phyloP scores from a whole-genome alignment of 1,140 invertebrate species.

The Pantala flavescens region DNA sequence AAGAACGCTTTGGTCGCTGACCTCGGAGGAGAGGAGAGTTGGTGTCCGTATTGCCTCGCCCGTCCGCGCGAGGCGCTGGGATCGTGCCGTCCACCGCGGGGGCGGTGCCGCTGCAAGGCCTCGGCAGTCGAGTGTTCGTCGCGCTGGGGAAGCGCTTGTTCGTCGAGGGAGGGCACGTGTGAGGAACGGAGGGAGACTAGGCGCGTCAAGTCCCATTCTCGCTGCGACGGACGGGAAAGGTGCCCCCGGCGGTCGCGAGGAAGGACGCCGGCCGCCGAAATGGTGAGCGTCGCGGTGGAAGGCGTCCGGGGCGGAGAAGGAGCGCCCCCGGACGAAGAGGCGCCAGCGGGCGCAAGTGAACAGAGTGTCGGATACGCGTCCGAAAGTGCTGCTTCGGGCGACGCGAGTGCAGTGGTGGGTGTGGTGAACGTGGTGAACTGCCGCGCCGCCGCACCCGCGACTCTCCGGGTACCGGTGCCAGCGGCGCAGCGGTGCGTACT shows the following conservation, averaged over 20 bases:
- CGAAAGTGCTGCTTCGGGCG: not conserved
- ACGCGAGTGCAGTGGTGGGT: conserved; percentile 17
- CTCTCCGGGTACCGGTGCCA: conserved; percentile 12
- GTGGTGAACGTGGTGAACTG: conserved; percentile 4
- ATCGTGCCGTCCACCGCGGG: conserved; percentile 13
- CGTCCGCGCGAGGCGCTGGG: conserved; percentile 20
- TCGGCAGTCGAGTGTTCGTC: conserved; percentile 11
- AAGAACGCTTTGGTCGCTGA: conserved; percentile 18
- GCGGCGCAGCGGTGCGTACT: conserved; percentile 19
- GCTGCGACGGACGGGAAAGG: conserved; percentile 1
- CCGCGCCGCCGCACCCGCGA: not conserved
- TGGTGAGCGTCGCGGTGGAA: conserved; percentile 15
- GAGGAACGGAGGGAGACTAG: not conserved
- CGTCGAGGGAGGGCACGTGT: conserved; percentile 10
- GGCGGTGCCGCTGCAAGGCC: not conserved
- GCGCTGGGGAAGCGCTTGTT: not conserved
- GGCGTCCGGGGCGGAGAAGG: not conserved
- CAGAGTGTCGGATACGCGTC: conserved; percentile 11
- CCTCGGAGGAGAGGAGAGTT: conserved; percentile 16
- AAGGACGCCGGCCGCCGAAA: conserved; percentile 6
- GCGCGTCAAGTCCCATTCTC: not conserved
- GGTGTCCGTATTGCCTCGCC: conserved; percentile 4
- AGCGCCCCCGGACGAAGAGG: not conserved
- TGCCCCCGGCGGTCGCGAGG: not conserved
- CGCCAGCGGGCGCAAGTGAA: conserved; percentile 18